phyloP scores from a whole-genome alignment of 2,888 invertebrate genomes.

The Caenorhabditis macrosperma region DNA sequence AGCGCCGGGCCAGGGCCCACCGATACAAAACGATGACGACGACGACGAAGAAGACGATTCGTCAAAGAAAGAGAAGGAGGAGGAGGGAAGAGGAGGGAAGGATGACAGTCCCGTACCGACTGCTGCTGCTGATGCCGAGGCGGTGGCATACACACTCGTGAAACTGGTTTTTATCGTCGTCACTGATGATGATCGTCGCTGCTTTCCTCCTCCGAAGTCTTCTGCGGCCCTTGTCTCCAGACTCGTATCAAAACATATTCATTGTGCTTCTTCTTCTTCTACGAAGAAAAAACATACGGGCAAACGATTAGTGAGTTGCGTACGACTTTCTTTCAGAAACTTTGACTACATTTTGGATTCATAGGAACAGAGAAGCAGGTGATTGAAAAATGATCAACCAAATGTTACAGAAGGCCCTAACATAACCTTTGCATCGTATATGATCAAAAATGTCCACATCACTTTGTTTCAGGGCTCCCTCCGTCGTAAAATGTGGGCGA shows the following conservation, averaged over 20 bases:
- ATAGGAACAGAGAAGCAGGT: too few relatives aligned
- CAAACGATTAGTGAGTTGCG: slow-evolving; percentile 29
- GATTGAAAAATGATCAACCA: too few relatives aligned
- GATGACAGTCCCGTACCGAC: slow-evolving; percentile 48
- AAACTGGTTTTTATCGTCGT: slow-evolving; percentile 57
- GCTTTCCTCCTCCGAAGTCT: slow-evolving; percentile 24
- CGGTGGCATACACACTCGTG: slow-evolving; percentile 38
- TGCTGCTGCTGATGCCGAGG: slow-evolving; percentile 50
- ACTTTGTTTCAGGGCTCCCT: background rate
- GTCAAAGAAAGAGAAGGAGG: slow-evolving; percentile 22
- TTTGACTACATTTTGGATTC: background rate
- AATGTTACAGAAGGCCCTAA: too few relatives aligned
- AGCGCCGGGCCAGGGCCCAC: slow-evolving; percentile 17
- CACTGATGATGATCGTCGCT: slow-evolving; percentile 52
- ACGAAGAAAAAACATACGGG: slow-evolving; percentile 8
- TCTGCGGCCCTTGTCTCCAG: slow-evolving; percentile 17
- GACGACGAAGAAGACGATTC: slow-evolving; percentile 16
- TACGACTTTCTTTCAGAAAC: background rate
- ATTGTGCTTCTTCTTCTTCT: slow-evolving; percentile 22
- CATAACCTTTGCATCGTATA: too few relatives aligned
- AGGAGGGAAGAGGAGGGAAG: slow-evolving; percentile 9
- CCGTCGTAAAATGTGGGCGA: background rate
- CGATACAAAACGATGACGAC: slow-evolving; percentile 36
- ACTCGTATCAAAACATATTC: slow-evolving; percentile 54
- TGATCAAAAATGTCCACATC: too few relatives aligned